These are phyloP conservation scores for Glareola pratincola DNA, from an alignment of 2,113 vertebrate species.

Conservation along the genomic window DNA sequence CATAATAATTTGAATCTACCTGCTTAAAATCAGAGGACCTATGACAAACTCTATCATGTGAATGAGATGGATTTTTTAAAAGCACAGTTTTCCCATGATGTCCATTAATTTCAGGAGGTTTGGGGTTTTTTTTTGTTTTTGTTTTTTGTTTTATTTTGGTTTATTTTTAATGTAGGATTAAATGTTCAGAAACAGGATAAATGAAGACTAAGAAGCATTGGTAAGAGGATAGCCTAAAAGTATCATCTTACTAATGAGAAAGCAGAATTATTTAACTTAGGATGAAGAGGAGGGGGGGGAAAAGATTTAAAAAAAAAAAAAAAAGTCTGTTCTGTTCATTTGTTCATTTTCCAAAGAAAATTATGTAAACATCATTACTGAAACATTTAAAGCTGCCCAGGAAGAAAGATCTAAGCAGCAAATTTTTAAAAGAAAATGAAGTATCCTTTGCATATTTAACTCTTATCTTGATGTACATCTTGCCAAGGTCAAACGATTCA, in stretches of 20 bases:
- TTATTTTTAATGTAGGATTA: neutral
- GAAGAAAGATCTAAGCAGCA: neutral
- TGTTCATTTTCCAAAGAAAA: neutral
- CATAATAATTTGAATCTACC: neutral
- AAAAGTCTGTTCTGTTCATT: neutral
- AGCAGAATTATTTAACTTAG: neutral
- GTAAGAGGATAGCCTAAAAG: neutral
- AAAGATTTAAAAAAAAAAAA: neutral
- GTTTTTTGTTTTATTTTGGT: neutral
- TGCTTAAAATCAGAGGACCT: neutral
- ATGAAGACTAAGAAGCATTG: neutral
- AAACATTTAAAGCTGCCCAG: neutral
- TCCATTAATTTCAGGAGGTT: neutral
- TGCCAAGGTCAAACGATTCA: neutral
- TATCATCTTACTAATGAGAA: constrained; percentile 11
- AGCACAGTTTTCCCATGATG: neutral
- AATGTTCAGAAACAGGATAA: constrained; percentile 26
- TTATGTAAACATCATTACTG: neutral
- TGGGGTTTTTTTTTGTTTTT: neutral
- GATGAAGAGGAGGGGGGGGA: neutral
- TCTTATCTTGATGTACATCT: neutral
- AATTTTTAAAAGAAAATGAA: neutral
- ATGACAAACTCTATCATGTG: neutral
- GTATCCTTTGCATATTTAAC: neutral
- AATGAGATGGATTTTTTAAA: neutral